These are phyloP conservation scores for Silurus glanis DNA, from an alignment of 2,113 vertebrate genomes.

Conservation along the genomic window DNA sequence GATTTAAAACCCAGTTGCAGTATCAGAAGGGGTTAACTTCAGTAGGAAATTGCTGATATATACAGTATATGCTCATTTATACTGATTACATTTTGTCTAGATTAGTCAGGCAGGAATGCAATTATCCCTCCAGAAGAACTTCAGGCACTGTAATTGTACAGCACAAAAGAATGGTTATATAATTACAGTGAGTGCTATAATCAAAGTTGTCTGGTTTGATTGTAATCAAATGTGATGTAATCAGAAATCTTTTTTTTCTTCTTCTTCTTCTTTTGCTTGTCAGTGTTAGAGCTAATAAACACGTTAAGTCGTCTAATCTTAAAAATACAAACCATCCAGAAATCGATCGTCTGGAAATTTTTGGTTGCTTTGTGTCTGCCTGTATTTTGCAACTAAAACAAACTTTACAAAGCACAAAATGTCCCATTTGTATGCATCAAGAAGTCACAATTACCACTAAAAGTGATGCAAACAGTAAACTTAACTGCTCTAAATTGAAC, in stretches of 20 bases:
- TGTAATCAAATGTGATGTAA: constrained; percentile 6
- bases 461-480: not conserved
- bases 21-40: not conserved
- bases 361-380: not conserved
- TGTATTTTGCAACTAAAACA: not conserved
- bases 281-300: not conserved
- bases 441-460: not conserved
- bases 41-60: not conserved
- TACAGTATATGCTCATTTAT: not conserved
- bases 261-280: not conserved
- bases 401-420: not conserved
- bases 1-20: not conserved
- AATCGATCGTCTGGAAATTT: not conserved
- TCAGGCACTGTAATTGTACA: not conserved
- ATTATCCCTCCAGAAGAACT: not conserved
- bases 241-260: not conserved
- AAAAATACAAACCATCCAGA: not conserved
- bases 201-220: constrained; percentile 3
- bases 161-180: constrained; percentile 9
- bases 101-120: not conserved
- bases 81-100: not conserved
- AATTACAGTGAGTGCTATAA: constrained; percentile 2
- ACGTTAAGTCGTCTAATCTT: not conserved
- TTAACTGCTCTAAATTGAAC: not conserved
- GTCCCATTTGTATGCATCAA: not conserved